Conservation (phyloP, 2,797 vertebrate species). For the Ctenopoma kingsleyae region DNA sequence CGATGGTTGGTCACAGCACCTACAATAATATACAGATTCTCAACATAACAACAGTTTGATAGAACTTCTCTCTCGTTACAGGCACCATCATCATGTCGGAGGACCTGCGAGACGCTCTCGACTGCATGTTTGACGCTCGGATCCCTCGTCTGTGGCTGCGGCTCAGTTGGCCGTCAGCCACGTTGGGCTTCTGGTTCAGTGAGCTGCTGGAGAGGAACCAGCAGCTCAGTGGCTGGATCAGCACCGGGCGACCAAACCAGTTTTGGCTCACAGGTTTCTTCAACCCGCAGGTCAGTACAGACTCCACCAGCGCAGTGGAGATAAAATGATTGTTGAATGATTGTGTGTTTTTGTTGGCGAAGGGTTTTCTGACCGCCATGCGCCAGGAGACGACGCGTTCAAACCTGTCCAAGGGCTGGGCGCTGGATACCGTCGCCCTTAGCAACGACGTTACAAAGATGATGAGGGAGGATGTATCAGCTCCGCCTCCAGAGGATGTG, state of each 20-base stretch:
- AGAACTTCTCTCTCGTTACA: conserved; percentile 18
- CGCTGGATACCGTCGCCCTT: conserved; percentile 86
- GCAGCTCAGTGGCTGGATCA: conserved; percentile 87
- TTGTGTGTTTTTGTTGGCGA: background rate
- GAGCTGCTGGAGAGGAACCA: conserved; percentile 90
- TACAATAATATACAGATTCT: background rate
- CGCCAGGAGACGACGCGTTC: conserved; percentile 87
- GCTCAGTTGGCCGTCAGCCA: conserved; percentile 88
- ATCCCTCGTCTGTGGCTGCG: conserved; percentile 87
- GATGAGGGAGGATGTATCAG: conserved; percentile 88
- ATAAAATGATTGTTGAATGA: background rate
- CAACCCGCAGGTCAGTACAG: conserved; percentile 87
- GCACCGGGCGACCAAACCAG: conserved; percentile 83
- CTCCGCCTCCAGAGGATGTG: conserved; percentile 84
- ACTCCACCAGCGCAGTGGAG: background rate
- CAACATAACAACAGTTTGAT: too few relatives aligned
- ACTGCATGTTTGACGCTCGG: conserved; percentile 87
- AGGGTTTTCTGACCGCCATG: conserved; percentile 90
- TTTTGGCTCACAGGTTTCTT: conserved; percentile 93
- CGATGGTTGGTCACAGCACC: conserved; percentile 78
- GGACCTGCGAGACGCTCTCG: conserved; percentile 87
- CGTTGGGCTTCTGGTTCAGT: conserved; percentile 91
- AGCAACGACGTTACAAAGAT: conserved; percentile 88
- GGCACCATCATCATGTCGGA: conserved; percentile 91
- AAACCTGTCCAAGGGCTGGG: conserved; percentile 87